Percentiles rank a stretch among this genome's conserved stretches.
Evolutionary conservation across 2,888 invertebrate species (phyloP).

Genomic region (Deilephila elpenor): DNA sequence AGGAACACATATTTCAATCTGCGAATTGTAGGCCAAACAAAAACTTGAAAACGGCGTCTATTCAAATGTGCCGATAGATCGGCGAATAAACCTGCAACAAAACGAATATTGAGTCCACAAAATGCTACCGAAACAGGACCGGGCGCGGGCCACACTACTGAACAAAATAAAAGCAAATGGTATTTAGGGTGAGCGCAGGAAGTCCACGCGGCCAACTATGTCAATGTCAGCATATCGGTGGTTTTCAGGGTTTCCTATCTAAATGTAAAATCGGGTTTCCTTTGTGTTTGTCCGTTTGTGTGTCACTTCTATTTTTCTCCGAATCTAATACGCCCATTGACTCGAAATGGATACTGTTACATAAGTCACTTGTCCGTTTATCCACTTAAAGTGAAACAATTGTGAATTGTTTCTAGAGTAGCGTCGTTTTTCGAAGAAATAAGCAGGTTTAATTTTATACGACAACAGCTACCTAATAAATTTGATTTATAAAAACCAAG

Average conservation of each 20-base stretch:
- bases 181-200: conserved; percentile 60
- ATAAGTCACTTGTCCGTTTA: neutral
- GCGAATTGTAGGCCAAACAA: conserved; percentile 44
- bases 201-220: conserved; percentile 70
- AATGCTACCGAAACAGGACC: conserved; percentile 59
- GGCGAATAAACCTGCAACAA: conserved; percentile 55
- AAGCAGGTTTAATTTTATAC: no score
- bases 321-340: neutral
- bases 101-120: conserved; percentile 54
- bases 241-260: conserved; percentile 19
- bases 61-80: conserved; percentile 49
- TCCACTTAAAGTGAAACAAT: no score
- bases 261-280: neutral
- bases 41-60: conserved; percentile 40
- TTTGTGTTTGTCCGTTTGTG: neutral
- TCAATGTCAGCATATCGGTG: conserved; percentile 76
- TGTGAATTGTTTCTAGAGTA: no score
- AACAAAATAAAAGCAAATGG: conserved; percentile 62
- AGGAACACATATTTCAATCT: conserved; percentile 41
- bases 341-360: neutral
- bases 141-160: conserved; percentile 50
- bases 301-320: neutral
- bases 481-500: neutral
- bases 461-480: no score
- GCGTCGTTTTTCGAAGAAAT: no score